A percentile compares a stretch with the other conserved stretches of the same genome.
Evolutionary conservation across 2,888 invertebrate species (phyloP).

Genomic region (Seira ritae): DNA sequence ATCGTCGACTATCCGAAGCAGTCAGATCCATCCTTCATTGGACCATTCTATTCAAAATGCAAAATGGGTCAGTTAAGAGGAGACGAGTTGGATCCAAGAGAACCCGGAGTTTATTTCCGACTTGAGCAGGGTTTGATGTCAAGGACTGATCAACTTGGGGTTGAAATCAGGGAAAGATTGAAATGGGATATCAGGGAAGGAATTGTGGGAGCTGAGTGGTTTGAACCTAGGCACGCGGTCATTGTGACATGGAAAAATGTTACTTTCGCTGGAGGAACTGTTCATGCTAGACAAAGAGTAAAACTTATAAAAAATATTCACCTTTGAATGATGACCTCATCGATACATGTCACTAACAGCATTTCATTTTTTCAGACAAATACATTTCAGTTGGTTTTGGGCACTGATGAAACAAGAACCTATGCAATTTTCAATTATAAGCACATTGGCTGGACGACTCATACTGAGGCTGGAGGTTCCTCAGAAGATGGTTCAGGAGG

Average conservation of each 20-base stretch:
- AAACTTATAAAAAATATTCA: conserved; percentile 35
- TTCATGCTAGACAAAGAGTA: conserved; percentile 74
- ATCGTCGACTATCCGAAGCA: conserved; percentile 89
- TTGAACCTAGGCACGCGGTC: conserved; percentile 92
- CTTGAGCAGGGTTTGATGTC: conserved; percentile 83
- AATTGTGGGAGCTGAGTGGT: conserved; percentile 93
- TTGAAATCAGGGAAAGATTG: conserved; percentile 89
- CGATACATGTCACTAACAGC: too few relatives aligned
- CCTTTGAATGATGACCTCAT: background rate
- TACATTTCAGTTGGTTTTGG: conserved; percentile 95
- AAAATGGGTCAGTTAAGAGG: conserved; percentile 81
- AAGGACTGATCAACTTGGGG: conserved; percentile 88
- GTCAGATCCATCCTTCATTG: conserved; percentile 95
- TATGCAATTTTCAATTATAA: conserved; percentile 97
- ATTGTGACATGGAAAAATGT: conserved; percentile 98
- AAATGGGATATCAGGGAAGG: conserved; percentile 94
- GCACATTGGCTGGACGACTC: conserved; percentile 92
- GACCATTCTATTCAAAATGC: conserved; percentile 93
- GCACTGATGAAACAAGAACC: conserved; percentile 94
- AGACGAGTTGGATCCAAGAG: conserved; percentile 84
- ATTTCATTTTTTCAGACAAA: conserved; percentile 85
- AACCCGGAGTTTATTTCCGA: conserved; percentile 88
- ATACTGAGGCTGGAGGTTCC: conserved; percentile 94
- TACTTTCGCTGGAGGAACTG: conserved; percentile 88
- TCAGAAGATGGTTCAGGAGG: conserved; percentile 91